Evolutionary conservation across 2,797 vertebrate genomes (phyloP), one percentile per base, ranked within the genome.

Genomic region (Eulemur coronatus): DNA sequence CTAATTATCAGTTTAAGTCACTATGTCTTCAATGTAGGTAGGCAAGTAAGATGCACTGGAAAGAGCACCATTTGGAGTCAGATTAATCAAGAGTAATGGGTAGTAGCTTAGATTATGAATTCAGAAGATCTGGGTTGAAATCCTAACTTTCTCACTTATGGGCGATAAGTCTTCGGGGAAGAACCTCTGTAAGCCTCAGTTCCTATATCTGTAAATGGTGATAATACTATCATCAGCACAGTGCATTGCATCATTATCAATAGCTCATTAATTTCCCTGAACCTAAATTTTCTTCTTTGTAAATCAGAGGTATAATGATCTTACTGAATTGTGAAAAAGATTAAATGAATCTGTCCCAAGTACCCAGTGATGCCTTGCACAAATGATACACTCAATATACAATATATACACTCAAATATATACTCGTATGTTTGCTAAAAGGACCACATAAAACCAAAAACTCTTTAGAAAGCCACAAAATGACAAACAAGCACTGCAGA

Each of bases 361-460:
- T 82, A 88, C 38, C 38, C 78, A 90, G 65, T 63, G 79, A 86
- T 67, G 52, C 12, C 33, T 73, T 95, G 12, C 57, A 81, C 43
- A 84, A 94, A 92, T 88, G 52, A 94, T 41, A 88, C 3, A 90
- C 14, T 89, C 35, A 79, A 50, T 80, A 75, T 59, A 59, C 26
- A 28, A 59, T 28, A 28, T 26, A 28, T 59, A 59, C 24, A 59
- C 57, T 59, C 57, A 59, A 59, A 59, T 28, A 59, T 28, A 28
- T 28, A 59, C 26, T 11, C 10, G 3, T 33, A 89, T 67, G 46
- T 86, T 80, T 96, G 50, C 87, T 95, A 41, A 97, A 86, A 20
- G 94, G 69, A 88, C 63, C 33, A 85, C 59, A 89, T 73, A 69
- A 89, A 89, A 93, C 33, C 35, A 88, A 95, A 96, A 73, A 76